Percentiles rank a stretch among this genome's conserved stretches.
Conservation (phyloP, 2,797 vertebrate species). For the Cryptoblepharus egeriae region DNA sequence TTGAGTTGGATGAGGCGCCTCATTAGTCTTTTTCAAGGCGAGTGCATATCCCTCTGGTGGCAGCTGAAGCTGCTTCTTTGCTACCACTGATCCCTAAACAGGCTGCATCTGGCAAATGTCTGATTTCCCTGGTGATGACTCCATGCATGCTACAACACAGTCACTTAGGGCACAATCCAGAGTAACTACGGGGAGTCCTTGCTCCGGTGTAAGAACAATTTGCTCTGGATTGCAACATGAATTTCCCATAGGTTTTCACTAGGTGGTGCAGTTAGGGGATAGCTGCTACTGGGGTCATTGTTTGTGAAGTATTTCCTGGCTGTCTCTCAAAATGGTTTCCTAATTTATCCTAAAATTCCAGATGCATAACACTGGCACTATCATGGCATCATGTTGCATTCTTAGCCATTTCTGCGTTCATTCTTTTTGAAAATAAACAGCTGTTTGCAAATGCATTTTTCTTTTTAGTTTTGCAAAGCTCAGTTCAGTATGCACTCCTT, state of each 20-base stretch:
- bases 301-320: background rate
- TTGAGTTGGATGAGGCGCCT: background rate
- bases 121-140: constrained; percentile 3
- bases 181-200: no score
- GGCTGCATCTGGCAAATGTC: background rate
- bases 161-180: no score
- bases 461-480: background rate
- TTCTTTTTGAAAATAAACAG: background rate
- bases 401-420: background rate
- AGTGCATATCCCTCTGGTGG: background rate
- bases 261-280: no score
- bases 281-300: no score
- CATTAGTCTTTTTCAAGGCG: background rate
- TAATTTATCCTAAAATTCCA: background rate
- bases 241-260: no score
- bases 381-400: background rate
- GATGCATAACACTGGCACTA: background rate
- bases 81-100: background rate
- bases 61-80: background rate
- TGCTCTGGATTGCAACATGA: no score
- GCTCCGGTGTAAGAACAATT: no score
- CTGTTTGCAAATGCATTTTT: background rate
- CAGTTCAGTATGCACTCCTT: background rate
- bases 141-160: background rate
- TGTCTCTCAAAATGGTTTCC: background rate